Conservation (phyloP, 2,888 invertebrate genomes). For the Prenolepis imparis region DNA sequence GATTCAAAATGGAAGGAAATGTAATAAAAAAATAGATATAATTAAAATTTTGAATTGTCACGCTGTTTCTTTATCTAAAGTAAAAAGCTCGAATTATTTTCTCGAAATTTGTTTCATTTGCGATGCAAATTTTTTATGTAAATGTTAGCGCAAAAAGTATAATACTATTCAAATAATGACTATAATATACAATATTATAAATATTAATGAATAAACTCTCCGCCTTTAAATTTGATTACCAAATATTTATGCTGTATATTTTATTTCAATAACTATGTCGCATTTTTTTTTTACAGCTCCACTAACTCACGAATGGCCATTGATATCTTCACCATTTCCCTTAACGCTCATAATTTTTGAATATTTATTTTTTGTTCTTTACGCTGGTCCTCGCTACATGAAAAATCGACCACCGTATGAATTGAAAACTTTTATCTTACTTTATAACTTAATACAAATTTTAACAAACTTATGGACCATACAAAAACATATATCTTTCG, state of each 20-base stretch:
- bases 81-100: not conserved
- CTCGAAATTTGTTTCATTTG: not conserved
- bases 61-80: not conserved
- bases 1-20: not conserved
- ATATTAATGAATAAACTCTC: not conserved
- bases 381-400: slow-evolving; percentile 91
- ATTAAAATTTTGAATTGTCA: not conserved
- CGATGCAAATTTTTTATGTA: not conserved
- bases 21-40: not conserved
- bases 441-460: slow-evolving; percentile 92
- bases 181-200: not conserved
- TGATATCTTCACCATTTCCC: slow-evolving; percentile 88
- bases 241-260: slow-evolving; percentile 82
- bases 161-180: slow-evolving; percentile 79
- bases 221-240: not conserved
- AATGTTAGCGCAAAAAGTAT: not conserved
- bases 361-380: slow-evolving; percentile 88
- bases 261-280: slow-evolving; percentile 86
- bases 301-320: slow-evolving; percentile 13
- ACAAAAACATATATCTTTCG: slow-evolving; percentile 86
- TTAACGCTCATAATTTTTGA: slow-evolving; percentile 87
- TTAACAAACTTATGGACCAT: slow-evolving; percentile 87
- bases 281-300: slow-evolving; percentile 34
- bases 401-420: slow-evolving; percentile 89
- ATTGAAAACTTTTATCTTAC: slow-evolving; percentile 89